A percentile compares a stretch with the other conserved stretches of the same genome.
phyloP scores from a whole-genome alignment of 2,888 invertebrate species.

The Griposia aprilina region DNA sequence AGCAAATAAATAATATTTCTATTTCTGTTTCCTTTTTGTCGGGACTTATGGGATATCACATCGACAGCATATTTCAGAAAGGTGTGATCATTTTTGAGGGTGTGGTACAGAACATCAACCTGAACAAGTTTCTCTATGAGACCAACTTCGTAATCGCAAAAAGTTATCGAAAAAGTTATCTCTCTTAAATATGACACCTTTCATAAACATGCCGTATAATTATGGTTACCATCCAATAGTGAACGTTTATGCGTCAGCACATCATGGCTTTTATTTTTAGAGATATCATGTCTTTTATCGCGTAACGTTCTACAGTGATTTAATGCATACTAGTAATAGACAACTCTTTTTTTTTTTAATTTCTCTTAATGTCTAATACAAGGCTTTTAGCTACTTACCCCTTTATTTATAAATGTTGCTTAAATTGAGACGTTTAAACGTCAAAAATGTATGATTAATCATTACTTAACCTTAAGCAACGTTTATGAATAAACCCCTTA shows the following conservation, averaged over 20 bases:
- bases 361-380: too few relatives aligned
- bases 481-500: too few relatives aligned
- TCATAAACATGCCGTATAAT: not conserved
- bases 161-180: not conserved
- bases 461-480: too few relatives aligned
- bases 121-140: not conserved
- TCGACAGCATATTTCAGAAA: not conserved
- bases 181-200: not conserved
- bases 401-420: too few relatives aligned
- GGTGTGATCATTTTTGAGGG: too few relatives aligned
- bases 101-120: not conserved
- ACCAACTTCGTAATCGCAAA: not conserved
- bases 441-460: too few relatives aligned
- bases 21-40: not conserved
- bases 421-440: too few relatives aligned
- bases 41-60: not conserved
- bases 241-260: not conserved
- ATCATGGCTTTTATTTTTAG: slow-evolving; percentile 11
- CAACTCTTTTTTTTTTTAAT: too few relatives aligned
- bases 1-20: too few relatives aligned
- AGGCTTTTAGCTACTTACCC: not conserved
- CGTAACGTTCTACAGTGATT: not conserved
- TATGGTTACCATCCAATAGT: not conserved
- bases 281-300: not conserved
- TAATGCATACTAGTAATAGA: not conserved